These are phyloP conservation scores for Mya arenaria DNA, from an alignment of 1,140 invertebrate species.

Conservation along the genomic window DNA sequence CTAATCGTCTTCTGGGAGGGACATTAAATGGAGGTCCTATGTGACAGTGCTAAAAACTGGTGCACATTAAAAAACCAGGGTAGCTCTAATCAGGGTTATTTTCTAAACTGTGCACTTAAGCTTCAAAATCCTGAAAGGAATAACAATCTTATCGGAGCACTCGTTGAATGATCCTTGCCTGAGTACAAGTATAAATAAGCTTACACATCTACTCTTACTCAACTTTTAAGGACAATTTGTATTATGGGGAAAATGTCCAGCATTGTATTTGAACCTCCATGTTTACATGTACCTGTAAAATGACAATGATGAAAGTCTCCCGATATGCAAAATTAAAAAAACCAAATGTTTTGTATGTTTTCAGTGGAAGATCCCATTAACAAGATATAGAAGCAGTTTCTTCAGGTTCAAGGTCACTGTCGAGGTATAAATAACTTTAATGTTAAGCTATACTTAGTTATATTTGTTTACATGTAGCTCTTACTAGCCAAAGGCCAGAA, in stretches of 20 bases:
- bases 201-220: no score
- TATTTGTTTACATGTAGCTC: background rate
- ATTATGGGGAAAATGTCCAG: background rate
- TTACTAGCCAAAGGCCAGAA: background rate
- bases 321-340: background rate
- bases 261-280: background rate
- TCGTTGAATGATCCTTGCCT: background rate
- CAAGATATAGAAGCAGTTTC: constrained; percentile 36
- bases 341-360: constrained; percentile 18
- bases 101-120: no score
- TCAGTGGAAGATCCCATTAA: constrained; percentile 59
- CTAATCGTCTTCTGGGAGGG: no score
- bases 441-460: background rate
- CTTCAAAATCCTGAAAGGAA: no score
- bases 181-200: background rate
- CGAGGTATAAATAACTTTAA: no score
- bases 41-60: no score
- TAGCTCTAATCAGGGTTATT: no score
- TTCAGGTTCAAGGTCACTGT: constrained; percentile 53
- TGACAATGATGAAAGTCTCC: background rate
- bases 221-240: background rate
- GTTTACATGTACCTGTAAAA: background rate
- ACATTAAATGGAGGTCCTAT: no score
- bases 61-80: no score
- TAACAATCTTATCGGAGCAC: no score